A percentile compares a stretch with the other conserved stretches of the same genome.
phyloP scores from a whole-genome alignment of 2,113 vertebrate genomes.

The Poicephalus meyeri region DNA sequence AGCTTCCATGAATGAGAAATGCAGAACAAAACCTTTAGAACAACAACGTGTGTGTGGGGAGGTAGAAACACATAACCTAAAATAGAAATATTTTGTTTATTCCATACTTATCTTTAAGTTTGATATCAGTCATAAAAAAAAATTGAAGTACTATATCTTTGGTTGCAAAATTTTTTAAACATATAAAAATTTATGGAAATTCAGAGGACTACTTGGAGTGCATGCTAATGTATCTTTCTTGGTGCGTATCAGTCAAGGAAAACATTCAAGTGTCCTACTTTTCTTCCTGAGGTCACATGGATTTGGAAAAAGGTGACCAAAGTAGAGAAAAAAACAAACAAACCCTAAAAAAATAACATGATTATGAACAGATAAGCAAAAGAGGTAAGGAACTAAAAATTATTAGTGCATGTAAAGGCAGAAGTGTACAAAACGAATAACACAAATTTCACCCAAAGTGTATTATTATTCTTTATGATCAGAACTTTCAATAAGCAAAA shows the following conservation, averaged over 20 bases:
- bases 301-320: background rate
- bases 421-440: background rate
- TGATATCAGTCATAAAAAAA: background rate
- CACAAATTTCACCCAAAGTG: background rate
- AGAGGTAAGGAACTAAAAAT: background rate
- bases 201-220: background rate
- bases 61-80: background rate
- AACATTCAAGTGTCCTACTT: background rate
- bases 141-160: background rate
- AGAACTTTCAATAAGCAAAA: background rate
- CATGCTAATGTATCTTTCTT: background rate
- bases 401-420: background rate
- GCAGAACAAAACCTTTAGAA: background rate
- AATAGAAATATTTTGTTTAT: background rate
- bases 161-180: background rate
- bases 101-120: background rate
- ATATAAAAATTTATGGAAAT: background rate
- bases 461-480: background rate
- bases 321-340: background rate
- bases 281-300: background rate
- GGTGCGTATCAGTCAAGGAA: background rate
- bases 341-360: background rate
- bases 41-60: rapidly evolving
- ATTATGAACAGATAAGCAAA: background rate
- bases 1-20: background rate